These are phyloP conservation scores for Zophobas atratus DNA, from an alignment of 1,140 invertebrate species.

Conservation along the genomic window DNA sequence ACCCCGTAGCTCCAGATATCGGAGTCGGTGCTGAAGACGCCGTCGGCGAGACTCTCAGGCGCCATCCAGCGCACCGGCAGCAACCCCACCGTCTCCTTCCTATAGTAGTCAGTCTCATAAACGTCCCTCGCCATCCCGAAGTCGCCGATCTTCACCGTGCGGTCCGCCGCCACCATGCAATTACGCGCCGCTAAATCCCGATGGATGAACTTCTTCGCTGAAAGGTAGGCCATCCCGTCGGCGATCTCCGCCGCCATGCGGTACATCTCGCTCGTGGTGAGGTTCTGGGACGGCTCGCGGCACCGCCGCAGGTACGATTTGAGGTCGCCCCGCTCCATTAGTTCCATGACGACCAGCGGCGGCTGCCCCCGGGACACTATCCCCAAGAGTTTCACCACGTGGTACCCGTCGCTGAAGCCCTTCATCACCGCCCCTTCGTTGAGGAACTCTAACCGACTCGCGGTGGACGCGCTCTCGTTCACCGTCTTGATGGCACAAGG, in stretches of 20 bases:
- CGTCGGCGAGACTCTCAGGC: slow-evolving; percentile 82
- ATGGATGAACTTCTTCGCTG: slow-evolving; percentile 82
- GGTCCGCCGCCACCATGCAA: slow-evolving; percentile 81
- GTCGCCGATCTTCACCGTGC: slow-evolving; percentile 83
- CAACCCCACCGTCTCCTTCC: slow-evolving; percentile 74
- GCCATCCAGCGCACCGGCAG: slow-evolving; percentile 88
- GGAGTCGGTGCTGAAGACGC: slow-evolving; percentile 80
- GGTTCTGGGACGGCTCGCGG: slow-evolving; percentile 61
- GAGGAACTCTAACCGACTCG: slow-evolving; percentile 90
- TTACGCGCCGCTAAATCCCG: slow-evolving; percentile 86
- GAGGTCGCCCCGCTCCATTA: slow-evolving; percentile 83
- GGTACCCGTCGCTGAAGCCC: slow-evolving; percentile 76
- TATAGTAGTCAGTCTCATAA: slow-evolving; percentile 84
- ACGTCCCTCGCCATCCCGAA: slow-evolving; percentile 82
- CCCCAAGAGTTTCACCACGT: slow-evolving; percentile 81
- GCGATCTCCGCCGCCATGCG: slow-evolving; percentile 85
- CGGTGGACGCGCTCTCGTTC: slow-evolving; percentile 85
- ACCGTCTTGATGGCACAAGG: slow-evolving; percentile 96
- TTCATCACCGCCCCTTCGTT: slow-evolving; percentile 98
- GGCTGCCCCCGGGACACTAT: slow-evolving; percentile 79
- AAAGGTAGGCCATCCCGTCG: slow-evolving; percentile 86
- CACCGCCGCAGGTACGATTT: slow-evolving; percentile 75
- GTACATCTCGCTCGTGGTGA: slow-evolving; percentile 67
- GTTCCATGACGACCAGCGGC: slow-evolving; percentile 82
- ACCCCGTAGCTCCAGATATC: slow-evolving; percentile 86